Conservation (phyloP, 1,140 invertebrate species). For the Gonioctena quinquepunctata region DNA sequence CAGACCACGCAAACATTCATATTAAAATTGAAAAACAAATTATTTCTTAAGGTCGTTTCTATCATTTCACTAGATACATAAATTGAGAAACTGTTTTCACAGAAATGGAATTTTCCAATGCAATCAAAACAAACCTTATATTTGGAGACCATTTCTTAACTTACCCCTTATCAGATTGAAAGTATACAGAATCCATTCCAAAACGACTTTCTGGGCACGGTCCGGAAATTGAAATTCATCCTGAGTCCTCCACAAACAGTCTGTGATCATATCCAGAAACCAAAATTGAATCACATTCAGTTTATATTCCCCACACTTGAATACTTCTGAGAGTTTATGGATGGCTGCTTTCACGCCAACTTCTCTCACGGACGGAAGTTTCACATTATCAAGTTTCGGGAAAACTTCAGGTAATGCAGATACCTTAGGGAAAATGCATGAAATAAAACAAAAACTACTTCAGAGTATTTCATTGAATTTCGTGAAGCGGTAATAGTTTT, state of each 20-base stretch:
- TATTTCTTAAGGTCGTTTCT: too few relatives aligned
- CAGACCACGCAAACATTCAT: too few relatives aligned
- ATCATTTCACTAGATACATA: too few relatives aligned
- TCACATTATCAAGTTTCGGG: not conserved
- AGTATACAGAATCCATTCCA: conserved; percentile 47
- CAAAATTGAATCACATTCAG: conserved; percentile 49
- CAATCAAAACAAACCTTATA: too few relatives aligned
- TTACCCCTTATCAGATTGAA: conserved; percentile 43
- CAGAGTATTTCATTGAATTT: too few relatives aligned
- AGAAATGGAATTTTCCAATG: too few relatives aligned
- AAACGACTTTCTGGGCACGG: conserved; percentile 39
- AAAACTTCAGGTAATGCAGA: not conserved
- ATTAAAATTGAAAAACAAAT: too few relatives aligned
- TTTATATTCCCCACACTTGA: conserved; percentile 43
- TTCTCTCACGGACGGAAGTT: conserved; percentile 19
- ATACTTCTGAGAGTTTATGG: conserved; percentile 36
- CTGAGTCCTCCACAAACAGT: conserved; percentile 50
- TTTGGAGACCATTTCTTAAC: too few relatives aligned
- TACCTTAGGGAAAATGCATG: too few relatives aligned
- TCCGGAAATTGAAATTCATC: conserved; percentile 46
- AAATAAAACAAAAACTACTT: too few relatives aligned
- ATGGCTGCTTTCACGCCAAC: conserved; percentile 44
- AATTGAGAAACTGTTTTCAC: too few relatives aligned
- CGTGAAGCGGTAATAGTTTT: too few relatives aligned
- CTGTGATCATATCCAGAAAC: conserved; percentile 49